Percentiles rank a stretch among this genome's conserved stretches.
Conservation (phyloP, 1,140 invertebrate genomes). For the Episyrphus balteatus region DNA sequence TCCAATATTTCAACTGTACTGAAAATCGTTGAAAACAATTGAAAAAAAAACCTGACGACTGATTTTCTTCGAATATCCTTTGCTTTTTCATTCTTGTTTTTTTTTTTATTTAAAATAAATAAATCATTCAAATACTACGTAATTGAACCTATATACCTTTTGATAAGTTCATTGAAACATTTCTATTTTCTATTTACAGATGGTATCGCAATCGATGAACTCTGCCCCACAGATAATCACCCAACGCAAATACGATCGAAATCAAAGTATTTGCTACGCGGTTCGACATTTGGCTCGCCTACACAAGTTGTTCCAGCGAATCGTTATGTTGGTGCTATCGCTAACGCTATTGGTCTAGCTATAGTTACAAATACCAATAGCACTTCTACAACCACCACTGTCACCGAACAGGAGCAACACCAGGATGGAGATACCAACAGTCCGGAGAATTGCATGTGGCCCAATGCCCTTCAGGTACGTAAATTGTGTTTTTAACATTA, state of each 20-base stretch:
- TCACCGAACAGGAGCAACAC: conserved; percentile 6
- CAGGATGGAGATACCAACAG: conserved; percentile 10
- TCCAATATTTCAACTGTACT: too few species aligned
- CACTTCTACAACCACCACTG: conserved; percentile 2
- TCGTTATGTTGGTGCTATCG: conserved; percentile 15
- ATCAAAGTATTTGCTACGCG: conserved; percentile 23
- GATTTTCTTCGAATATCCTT: too few species aligned
- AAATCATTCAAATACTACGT: too few species aligned
- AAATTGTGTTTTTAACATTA: not conserved
- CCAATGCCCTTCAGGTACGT: conserved; percentile 32
- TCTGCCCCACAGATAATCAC: conserved; percentile 18
- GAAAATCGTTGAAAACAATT: too few species aligned
- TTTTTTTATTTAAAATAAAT: too few species aligned
- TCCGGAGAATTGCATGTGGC: conserved; percentile 33
- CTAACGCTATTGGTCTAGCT: conserved; percentile 6
- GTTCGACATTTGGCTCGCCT: conserved; percentile 25
- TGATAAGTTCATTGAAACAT: too few species aligned
- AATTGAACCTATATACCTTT: too few species aligned
- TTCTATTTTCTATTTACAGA: conserved; percentile 11
- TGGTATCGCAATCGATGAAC: conserved; percentile 30
- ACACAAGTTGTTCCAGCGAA: conserved; percentile 17
- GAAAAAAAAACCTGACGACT: too few species aligned
- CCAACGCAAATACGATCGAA: conserved; percentile 20
- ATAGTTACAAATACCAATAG: conserved; percentile 2
- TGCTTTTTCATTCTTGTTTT: too few species aligned